A percentile compares a stretch with the other conserved stretches of the same genome.
phyloP scores from a whole-genome alignment of 2,113 vertebrate species.

The Takifugu bimaculatus region DNA sequence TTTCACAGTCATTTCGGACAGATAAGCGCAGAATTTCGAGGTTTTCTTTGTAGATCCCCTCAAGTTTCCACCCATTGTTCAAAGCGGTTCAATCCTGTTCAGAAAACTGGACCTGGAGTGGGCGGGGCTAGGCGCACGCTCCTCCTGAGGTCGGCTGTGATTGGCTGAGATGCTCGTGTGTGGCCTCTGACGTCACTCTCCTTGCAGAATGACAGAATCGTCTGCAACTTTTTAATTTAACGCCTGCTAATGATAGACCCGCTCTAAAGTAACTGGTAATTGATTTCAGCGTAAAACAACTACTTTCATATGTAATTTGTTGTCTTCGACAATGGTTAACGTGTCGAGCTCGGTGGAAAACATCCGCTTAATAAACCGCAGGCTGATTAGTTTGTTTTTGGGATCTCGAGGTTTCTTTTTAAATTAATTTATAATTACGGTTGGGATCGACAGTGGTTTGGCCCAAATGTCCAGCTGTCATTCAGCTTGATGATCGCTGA shows the following conservation, averaged over 20 bases:
- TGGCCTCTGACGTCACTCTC: conserved; percentile 85
- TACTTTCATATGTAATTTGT: too few species aligned
- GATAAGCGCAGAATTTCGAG: conserved; percentile 4
- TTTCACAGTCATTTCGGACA: neutral
- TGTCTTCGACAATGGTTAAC: too few species aligned
- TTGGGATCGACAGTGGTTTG: too few species aligned
- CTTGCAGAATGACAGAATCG: conserved; percentile 64
- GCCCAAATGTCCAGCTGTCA: too few species aligned
- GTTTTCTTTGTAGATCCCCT: conserved; percentile 73
- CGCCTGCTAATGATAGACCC: neutral
- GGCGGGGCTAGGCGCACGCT: conserved; percentile 56
- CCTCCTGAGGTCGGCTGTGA: conserved; percentile 64
- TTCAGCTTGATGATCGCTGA: too few species aligned
- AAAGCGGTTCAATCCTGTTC: conserved; percentile 99
- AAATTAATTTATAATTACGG: too few species aligned
- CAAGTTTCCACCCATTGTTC: conserved; percentile 99
- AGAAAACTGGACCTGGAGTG: conserved; percentile 84
- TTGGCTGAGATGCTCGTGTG: conserved; percentile 87
- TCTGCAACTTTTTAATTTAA: conserved; percentile 65
- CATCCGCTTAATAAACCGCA: too few species aligned
- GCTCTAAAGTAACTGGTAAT: too few species aligned
- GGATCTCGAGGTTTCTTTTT: too few species aligned
- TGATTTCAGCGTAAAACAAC: too few species aligned
- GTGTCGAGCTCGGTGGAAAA: neutral
- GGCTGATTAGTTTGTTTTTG: too few species aligned